Conservation (phyloP, 2,113 vertebrate genomes). For the Neogale vison region DNA sequence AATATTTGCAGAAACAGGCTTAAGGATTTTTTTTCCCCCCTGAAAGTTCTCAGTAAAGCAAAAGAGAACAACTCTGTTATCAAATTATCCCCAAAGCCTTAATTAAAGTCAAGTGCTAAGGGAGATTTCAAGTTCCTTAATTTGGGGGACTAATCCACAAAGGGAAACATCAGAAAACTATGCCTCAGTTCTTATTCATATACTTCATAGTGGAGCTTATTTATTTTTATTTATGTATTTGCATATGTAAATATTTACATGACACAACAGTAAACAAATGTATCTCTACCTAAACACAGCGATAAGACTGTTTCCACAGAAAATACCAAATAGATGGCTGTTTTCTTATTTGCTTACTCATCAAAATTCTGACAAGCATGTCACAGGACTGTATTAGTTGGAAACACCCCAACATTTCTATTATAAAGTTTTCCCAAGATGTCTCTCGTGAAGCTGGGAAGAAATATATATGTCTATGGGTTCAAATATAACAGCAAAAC, state of each 20-base stretch:
- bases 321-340: not conserved
- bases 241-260: not conserved
- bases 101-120: slow-evolving; percentile 50
- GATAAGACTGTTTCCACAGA: not conserved
- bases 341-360: not conserved
- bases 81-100: slow-evolving; percentile 42
- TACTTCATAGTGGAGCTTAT: not conserved
- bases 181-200: slow-evolving; percentile 9
- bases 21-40: not conserved
- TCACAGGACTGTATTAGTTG: not conserved
- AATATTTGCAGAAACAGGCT: slow-evolving; percentile 13
- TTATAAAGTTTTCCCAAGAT: slow-evolving; percentile 53
- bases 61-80: slow-evolving; percentile 7
- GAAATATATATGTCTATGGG: slow-evolving; percentile 63
- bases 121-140: not conserved
- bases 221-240: not conserved
- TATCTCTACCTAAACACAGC: not conserved
- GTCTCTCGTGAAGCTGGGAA: slow-evolving; percentile 52
- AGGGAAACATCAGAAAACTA: not conserved
- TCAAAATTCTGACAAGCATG: not conserved
- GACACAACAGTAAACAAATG: not conserved
- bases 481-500: slow-evolving; percentile 72
- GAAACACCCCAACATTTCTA: slow-evolving; percentile 55
- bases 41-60: slow-evolving; percentile 46
- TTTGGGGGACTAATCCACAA: slow-evolving; percentile 36